Percentiles rank a stretch among this genome's conserved stretches.
These are phyloP conservation scores for Manis pentadactyla DNA, from an alignment of 2,797 vertebrate genomes.

Conservation along the genomic window DNA sequence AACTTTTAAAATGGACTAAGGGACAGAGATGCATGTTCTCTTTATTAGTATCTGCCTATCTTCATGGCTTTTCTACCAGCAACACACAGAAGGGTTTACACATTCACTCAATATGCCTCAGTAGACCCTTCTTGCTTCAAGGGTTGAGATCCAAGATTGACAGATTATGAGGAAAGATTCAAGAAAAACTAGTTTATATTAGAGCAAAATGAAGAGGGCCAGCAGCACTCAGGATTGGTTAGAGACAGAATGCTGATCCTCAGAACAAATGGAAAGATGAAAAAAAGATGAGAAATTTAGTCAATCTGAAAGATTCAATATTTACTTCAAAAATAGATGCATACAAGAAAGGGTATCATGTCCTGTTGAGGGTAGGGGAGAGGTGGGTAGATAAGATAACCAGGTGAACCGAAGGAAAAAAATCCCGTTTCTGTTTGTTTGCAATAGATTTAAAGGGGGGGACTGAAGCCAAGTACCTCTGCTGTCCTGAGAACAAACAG, in stretches of 20 bases:
- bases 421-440: not conserved
- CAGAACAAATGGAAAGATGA: not conserved
- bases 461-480: not conserved
- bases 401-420: not conserved
- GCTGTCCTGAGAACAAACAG: not conserved
- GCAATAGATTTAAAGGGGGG: not conserved
- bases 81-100: not conserved
- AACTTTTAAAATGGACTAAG: not conserved
- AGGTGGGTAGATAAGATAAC: not conserved
- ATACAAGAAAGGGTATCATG: not conserved
- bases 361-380: not conserved
- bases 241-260: not conserved
- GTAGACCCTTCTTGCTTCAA: not conserved
- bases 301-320: not conserved
- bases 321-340: not conserved
- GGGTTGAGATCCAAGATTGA: not conserved
- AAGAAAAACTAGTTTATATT: not conserved
- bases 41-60: not conserved
- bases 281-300: not conserved
- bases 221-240: not conserved
- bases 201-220: not conserved
- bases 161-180: slow-evolving; percentile 4
- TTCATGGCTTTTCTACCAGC: not conserved
- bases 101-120: slow-evolving; percentile 9
- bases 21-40: not conserved